Percentiles rank a stretch among this genome's conserved stretches.
phyloP scores from a whole-genome alignment of 1,140 invertebrate genomes.

The Calliopsis andreniformis region DNA sequence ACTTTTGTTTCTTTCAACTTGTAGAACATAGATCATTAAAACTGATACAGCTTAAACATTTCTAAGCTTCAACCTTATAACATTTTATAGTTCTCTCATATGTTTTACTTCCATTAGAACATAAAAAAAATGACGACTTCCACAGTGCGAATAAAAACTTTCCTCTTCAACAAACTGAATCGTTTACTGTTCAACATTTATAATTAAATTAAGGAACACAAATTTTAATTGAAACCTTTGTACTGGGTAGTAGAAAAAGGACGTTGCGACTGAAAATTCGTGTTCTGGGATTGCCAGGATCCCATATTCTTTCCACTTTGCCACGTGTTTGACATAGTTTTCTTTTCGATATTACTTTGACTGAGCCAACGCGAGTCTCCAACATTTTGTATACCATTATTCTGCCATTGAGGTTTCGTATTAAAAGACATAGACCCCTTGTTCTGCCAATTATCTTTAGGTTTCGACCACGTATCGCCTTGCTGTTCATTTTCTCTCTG shows the following conservation, averaged over 20 bases:
- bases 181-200: background rate
- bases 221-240: conserved; percentile 59
- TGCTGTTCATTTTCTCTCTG: conserved; percentile 42
- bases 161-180: conserved; percentile 3
- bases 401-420: conserved; percentile 55
- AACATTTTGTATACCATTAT: conserved; percentile 35
- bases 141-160: background rate
- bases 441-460: conserved; percentile 62
- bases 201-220: conserved; percentile 2
- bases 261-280: conserved; percentile 56
- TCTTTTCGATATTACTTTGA: conserved; percentile 56
- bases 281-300: conserved; percentile 58
- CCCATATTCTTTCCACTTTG: conserved; percentile 44
- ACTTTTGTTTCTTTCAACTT: background rate
- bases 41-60: background rate
- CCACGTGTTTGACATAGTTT: conserved; percentile 38
- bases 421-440: conserved; percentile 42
- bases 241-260: conserved; percentile 48
- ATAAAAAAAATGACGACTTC: background rate
- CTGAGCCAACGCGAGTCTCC: conserved; percentile 60
- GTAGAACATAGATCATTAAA: background rate
- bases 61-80: background rate
- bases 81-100: background rate
- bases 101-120: background rate
- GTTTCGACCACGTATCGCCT: conserved; percentile 49